Base-by-base conservation (phyloP, 2,113 vertebrate genomes). In the Thymallus thymallus region DNA sequence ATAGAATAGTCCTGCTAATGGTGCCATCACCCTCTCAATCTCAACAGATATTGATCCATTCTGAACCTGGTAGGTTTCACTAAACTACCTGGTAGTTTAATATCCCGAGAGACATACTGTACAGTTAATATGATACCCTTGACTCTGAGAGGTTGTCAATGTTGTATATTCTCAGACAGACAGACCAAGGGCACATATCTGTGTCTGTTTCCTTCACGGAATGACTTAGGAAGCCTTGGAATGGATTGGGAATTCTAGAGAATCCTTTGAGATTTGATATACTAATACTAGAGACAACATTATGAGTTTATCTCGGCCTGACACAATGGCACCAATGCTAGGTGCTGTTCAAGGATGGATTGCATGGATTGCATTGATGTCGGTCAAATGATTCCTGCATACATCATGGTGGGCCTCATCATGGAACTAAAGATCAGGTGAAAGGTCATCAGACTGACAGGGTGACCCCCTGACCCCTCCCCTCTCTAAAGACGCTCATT, bases 401-500 rank as follows among this genome's bases (percentile, higher is more conserved):
- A 55, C 51, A 55, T 60, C n/a, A 23, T 7, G n/a, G 56, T 16
- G n/a, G 48, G 12, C 16, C 56, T 22, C 56, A 60, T n/a, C 6
- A 60, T 60, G 18, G 20, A 46, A 41, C 66, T 16, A 29, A 9
- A n/a, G 66, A 45, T 13, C 20, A 72, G 84, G 79, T 82, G 77
- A 88, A 73, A 80, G 82, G 73, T 88, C 76, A 78, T 14, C 13
- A 0, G n/a, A 68, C 7, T 62, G 60, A 68, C 75, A 72, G 48
- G 48, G 48, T 51, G 48, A 51, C 48, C 48, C 48, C 16, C 4
- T n/a, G 29, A 20, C 71, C 20, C 48, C 48, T 70, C 45, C 20
- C 51, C 73, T 46, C 5, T 13, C 6, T 10, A 24, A 72, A 51
- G 26, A 72, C 9, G 32, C 5, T 24, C 20, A 22, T 73, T 22